Evolutionary conservation across 2,797 vertebrate genomes (phyloP).

Genomic region (Mycteria americana): DNA sequence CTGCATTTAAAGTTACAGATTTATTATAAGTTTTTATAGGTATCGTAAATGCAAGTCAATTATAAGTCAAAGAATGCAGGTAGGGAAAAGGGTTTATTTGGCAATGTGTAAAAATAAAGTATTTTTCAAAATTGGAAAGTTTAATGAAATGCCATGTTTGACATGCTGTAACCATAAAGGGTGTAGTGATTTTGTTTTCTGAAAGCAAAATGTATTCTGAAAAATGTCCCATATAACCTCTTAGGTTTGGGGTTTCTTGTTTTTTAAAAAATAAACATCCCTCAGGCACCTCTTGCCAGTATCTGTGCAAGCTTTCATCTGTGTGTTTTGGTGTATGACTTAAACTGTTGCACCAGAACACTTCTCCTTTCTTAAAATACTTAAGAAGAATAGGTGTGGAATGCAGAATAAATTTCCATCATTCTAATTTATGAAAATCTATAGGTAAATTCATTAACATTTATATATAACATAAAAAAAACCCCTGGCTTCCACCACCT

Average conservation of each 20-base stretch:
- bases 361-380: not conserved
- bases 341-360: not conserved
- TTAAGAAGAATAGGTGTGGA: not conserved
- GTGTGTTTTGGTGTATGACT: not conserved
- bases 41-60: not conserved
- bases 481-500: accelerated
- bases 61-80: not conserved
- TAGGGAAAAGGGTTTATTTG: not conserved
- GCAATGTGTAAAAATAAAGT: not conserved
- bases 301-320: not conserved
- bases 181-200: not conserved
- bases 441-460: not conserved
- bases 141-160: not conserved
- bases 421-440: not conserved
- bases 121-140: not conserved
- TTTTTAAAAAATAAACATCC: not conserved
- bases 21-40: not conserved
- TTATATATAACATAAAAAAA: not conserved
- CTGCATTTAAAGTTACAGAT: not conserved
- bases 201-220: not conserved
- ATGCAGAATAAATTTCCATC: not conserved
- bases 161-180: not conserved
- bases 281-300: not conserved
- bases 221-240: not conserved
- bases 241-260: not conserved